Evolutionary conservation across 2,797 vertebrate genomes (phyloP).

Genomic region (Staurois parvus): DNA sequence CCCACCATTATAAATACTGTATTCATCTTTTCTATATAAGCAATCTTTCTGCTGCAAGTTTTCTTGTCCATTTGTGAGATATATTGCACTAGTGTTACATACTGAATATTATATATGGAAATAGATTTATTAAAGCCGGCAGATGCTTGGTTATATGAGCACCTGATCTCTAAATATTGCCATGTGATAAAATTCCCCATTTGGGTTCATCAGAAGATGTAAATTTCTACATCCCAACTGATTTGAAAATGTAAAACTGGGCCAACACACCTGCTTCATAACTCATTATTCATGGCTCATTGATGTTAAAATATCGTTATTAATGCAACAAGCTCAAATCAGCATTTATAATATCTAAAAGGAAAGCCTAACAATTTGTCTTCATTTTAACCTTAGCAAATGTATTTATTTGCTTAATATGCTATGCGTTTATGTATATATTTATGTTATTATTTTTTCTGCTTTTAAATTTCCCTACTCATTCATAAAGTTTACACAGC

Average conservation of each 20-base stretch:
- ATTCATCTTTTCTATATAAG: no score
- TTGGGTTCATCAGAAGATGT: background rate
- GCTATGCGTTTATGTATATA: background rate
- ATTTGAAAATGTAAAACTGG: background rate
- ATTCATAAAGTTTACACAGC: background rate
- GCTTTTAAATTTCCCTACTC: background rate
- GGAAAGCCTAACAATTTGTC: background rate
- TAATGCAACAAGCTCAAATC: background rate
- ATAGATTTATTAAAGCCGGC: background rate
- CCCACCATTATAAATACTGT: no score
- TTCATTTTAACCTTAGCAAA: background rate
- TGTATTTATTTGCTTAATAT: background rate
- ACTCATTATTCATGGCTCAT: background rate
- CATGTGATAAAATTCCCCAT: background rate
- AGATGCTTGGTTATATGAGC: background rate
- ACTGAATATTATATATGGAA: no score
- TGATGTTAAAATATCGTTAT: conserved; percentile 5
- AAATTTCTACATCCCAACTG: background rate
- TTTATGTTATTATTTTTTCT: background rate
- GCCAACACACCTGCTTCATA: background rate
- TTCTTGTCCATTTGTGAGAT: no score
- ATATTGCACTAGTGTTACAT: no score
- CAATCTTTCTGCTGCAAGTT: no score
- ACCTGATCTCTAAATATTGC: background rate
- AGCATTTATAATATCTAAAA: background rate